Conservation (phyloP, 2,888 invertebrate species). For the Mayetiola destructor region DNA sequence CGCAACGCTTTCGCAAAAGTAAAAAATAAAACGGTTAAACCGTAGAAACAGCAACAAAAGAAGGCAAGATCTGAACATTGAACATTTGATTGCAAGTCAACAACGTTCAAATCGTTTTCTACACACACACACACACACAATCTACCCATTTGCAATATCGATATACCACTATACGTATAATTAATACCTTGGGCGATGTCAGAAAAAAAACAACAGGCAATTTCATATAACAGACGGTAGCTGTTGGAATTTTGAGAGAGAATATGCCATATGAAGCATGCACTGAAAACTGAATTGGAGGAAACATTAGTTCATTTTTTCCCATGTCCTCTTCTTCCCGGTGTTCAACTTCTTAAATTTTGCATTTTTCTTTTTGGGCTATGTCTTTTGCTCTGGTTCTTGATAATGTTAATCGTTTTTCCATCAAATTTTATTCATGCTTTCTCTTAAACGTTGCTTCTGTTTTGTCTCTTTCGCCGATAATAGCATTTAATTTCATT, state of each 20-base stretch:
- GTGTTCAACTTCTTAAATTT: neutral
- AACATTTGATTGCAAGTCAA: too few relatives aligned
- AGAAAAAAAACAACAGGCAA: constrained; percentile 15
- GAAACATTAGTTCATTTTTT: neutral
- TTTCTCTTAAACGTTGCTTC: too few relatives aligned
- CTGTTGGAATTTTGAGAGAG: constrained; percentile 15
- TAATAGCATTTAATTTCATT: too few relatives aligned
- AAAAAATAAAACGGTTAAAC: neutral
- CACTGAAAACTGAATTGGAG: neutral
- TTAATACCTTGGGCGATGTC: constrained; percentile 16
- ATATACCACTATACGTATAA: constrained; percentile 16
- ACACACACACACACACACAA: too few relatives aligned
- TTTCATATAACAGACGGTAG: constrained; percentile 16
- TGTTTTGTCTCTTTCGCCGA: too few relatives aligned
- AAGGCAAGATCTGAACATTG: too few relatives aligned
- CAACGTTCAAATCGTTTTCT: too few relatives aligned
- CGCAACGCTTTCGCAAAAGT: too few relatives aligned
- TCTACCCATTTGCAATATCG: constrained; percentile 15
- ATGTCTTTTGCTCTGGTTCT: neutral
- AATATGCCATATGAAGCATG: constrained; percentile 13
- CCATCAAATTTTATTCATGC: too few relatives aligned
- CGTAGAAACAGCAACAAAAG: neutral
- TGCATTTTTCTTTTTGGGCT: constrained; percentile 7
- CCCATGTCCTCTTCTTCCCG: neutral
- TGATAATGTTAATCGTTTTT: too few relatives aligned